Conservation (phyloP, 1,140 invertebrate species). For the Euura lappo region DNA sequence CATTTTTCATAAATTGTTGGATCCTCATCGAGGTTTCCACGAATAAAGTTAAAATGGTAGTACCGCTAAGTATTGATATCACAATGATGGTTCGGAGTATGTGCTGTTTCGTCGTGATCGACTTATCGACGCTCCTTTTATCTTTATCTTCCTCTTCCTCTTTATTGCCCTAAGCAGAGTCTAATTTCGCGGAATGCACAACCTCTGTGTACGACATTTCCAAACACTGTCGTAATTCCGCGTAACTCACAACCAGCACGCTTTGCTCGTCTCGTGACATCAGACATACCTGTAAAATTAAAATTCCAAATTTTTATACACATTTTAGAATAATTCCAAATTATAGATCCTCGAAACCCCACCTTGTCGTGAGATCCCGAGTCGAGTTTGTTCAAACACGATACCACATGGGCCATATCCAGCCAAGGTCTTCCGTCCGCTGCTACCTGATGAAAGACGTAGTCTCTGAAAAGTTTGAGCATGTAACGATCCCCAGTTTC, state of each 20-base stretch:
- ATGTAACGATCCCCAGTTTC: conserved; percentile 98
- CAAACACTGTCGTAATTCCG: conserved; percentile 93
- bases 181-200: conserved; percentile 64
- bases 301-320: conserved; percentile 3
- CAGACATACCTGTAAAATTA: conserved; percentile 79
- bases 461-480: conserved; percentile 97
- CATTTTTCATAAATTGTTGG: background rate
- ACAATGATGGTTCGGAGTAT: conserved; percentile 49
- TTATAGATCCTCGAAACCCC: conserved; percentile 26
- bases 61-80: conserved; percentile 58
- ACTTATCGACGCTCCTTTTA: conserved; percentile 15
- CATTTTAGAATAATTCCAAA: background rate
- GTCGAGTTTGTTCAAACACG: conserved; percentile 93
- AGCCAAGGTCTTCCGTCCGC: conserved; percentile 94
- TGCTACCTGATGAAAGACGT: conserved; percentile 93
- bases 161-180: conserved; percentile 41
- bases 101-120: conserved; percentile 20
- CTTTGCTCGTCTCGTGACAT: conserved; percentile 96
- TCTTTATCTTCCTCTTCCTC: conserved; percentile 23
- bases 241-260: conserved; percentile 92
- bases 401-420: conserved; percentile 93
- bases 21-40: background rate
- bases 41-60: conserved; percentile 40
- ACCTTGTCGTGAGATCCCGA: conserved; percentile 88
- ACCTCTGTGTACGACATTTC: conserved; percentile 91